Percentiles rank a stretch among this genome's conserved stretches.
These are phyloP conservation scores for Nemapogon koenigi DNA, from an alignment of 2,888 invertebrate genomes.

Conservation along the genomic window DNA sequence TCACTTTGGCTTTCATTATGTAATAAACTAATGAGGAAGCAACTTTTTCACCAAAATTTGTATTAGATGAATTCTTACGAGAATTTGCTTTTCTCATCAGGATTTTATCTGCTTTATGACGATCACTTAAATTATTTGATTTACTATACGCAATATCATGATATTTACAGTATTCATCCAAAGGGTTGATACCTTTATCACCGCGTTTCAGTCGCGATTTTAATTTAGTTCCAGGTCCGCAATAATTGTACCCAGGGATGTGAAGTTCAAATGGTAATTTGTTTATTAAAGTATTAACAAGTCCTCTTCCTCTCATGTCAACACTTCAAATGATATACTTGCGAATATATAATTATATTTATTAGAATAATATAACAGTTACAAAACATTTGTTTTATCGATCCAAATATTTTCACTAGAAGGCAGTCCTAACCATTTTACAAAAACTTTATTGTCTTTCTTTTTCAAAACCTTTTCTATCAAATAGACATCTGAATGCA, in stretches of 20 bases:
- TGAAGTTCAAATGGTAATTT: conserved; percentile 11
- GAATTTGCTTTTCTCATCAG: conserved; percentile 22
- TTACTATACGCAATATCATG: conserved; percentile 28
- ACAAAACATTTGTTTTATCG: conserved; percentile 13
- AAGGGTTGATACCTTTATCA: conserved; percentile 25
- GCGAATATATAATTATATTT: background rate
- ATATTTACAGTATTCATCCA: conserved; percentile 25
- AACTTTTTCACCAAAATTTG: conserved; percentile 24
- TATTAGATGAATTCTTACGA: conserved; percentile 20
- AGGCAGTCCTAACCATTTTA: conserved; percentile 14
- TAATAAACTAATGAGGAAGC: conserved; percentile 22
- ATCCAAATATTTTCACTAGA: conserved; percentile 18
- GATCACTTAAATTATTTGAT: conserved; percentile 14
- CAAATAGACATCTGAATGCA: conserved; percentile 24
- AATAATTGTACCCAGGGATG: conserved; percentile 20
- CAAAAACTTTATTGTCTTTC: conserved; percentile 14
- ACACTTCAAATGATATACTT: background rate
- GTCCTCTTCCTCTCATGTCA: conserved; percentile 5
- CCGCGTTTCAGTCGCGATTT: conserved; percentile 24
- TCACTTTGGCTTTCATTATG: conserved; percentile 25
- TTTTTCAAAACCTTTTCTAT: conserved; percentile 22
- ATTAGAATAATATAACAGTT: conserved; percentile 1
- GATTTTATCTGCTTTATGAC: conserved; percentile 27
- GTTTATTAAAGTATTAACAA: conserved; percentile 11
- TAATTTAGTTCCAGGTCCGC: conserved; percentile 15